A percentile compares a stretch with the other conserved stretches of the same genome.
Conservation (phyloP, 2,113 vertebrate genomes). For the Diadophis punctatus region DNA sequence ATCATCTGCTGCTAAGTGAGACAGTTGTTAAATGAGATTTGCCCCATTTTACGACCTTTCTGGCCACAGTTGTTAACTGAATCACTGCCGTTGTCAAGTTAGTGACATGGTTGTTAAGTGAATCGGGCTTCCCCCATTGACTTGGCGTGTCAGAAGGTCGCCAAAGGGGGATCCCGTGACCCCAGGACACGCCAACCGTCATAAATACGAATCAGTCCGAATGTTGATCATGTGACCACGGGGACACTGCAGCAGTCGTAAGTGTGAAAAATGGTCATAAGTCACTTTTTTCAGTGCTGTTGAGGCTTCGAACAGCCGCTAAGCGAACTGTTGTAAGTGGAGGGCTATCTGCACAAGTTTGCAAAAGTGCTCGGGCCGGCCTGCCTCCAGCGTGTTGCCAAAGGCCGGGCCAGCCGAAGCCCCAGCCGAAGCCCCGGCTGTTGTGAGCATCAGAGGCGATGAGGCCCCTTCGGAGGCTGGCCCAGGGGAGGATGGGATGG, state of each 20-base stretch:
- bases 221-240: not conserved
- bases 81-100: not conserved
- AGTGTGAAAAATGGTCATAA: not conserved
- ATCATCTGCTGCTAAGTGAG: not conserved
- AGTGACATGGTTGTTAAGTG: rapidly evolving
- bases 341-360: not conserved
- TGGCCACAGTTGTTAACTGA: rapidly evolving
- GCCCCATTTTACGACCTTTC: not conserved
- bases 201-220: not conserved
- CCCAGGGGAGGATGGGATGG: too few species aligned
- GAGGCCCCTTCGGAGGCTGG: not conserved
- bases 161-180: not conserved
- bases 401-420: not conserved
- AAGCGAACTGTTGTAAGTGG: rapidly evolving
- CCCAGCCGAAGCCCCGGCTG: not conserved
- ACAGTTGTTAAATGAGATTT: not conserved
- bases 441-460: not conserved
- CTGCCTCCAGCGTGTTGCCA: not conserved
- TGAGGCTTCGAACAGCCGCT: not conserved
- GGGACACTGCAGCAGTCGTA: not conserved
- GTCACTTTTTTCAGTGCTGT: not conserved
- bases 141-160: not conserved
- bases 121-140: not conserved
- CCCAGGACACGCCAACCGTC: not conserved
- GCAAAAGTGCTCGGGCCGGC: not conserved